Evolutionary conservation across 2,888 invertebrate genomes (phyloP).

Genomic region (Globia sparganii): DNA sequence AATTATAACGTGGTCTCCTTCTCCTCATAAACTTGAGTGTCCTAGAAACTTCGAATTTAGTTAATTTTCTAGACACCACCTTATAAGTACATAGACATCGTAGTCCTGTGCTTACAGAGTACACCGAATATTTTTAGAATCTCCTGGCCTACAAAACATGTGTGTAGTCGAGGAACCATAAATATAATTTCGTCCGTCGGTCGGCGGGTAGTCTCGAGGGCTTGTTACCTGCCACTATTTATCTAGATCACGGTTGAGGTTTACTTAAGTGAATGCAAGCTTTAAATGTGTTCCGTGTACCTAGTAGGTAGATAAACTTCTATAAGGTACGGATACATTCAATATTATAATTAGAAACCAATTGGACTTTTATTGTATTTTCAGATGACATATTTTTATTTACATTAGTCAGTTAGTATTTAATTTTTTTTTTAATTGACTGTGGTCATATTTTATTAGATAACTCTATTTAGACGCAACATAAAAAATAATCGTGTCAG

Average conservation of each 20-base stretch:
- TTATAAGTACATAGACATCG: too few relatives aligned
- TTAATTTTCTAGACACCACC: too few relatives aligned
- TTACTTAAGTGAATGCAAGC: conserved; percentile 8
- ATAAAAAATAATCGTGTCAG: neutral
- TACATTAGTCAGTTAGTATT: neutral
- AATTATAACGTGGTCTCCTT: too few relatives aligned
- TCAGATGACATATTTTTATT: neutral
- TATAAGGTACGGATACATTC: neutral
- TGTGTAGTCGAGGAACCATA: conserved; percentile 22
- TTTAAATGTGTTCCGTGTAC: conserved; percentile 16
- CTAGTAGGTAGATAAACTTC: neutral
- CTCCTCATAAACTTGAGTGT: neutral
- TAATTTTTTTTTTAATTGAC: neutral
- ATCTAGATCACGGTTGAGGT: conserved; percentile 15
- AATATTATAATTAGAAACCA: neutral
- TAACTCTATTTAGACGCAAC: neutral
- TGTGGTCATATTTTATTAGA: neutral
- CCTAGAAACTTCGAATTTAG: conserved; percentile 8
- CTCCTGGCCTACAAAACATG: conserved; percentile 12
- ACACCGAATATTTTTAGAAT: conserved; percentile 49
- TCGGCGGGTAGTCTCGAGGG: conserved; percentile 30
- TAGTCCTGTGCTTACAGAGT: conserved; percentile 6
- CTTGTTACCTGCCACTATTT: conserved; percentile 18
- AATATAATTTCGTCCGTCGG: conserved; percentile 35
- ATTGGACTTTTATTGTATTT: conserved; percentile 17